Percentiles rank a stretch among this genome's conserved stretches.
Evolutionary conservation across 2,888 invertebrate species (phyloP).

Genomic region (Adineta ricciae): DNA sequence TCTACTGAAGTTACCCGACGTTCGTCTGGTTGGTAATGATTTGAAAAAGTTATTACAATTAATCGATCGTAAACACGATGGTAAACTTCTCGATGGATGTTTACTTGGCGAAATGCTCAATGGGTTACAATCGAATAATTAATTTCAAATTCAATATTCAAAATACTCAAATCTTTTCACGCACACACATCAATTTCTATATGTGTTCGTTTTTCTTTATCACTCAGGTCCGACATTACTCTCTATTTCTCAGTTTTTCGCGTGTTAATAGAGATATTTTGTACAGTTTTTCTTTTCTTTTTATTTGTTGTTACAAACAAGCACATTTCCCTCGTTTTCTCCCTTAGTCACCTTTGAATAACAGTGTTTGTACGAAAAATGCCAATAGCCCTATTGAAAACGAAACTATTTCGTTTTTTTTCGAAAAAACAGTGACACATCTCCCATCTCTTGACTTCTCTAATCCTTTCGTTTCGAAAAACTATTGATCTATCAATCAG

Average conservation of each 20-base stretch:
- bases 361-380: conserved; percentile 7
- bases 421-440: background rate
- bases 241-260: background rate
- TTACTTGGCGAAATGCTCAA: conserved; percentile 34
- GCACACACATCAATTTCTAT: background rate
- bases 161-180: background rate
- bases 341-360: conserved; percentile 14
- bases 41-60: conserved; percentile 28
- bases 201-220: background rate
- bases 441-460: background rate
- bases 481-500: background rate
- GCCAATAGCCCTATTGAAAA: background rate
- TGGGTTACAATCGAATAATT: conserved; percentile 24
- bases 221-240: conserved; percentile 19
- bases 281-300: background rate
- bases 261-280: background rate
- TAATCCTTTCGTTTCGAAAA: background rate
- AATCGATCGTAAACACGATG: conserved; percentile 27
- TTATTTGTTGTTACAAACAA: conserved; percentile 7
- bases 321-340: background rate
- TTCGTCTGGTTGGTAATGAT: conserved; percentile 32
- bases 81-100: conserved; percentile 29
- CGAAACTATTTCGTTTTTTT: conserved; percentile 9
- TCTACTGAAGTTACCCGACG: conserved; percentile 31
- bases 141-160: background rate